phyloP scores from a whole-genome alignment of 2,888 invertebrate genomes.

The Drosophila vallismaia region DNA sequence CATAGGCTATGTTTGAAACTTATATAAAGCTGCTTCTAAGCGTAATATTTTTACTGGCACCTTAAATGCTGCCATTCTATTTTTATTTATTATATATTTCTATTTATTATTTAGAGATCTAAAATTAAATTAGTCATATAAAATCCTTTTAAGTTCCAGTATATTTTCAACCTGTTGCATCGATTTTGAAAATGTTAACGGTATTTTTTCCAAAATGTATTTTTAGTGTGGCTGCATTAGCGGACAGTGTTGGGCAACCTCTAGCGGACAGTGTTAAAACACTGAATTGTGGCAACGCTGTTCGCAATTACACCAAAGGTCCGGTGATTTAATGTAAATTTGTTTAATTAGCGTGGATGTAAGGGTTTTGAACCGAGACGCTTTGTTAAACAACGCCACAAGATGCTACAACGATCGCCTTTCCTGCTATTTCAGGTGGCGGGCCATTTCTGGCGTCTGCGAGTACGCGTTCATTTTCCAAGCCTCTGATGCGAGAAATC shows the following conservation, averaged over 20 bases:
- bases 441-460: slow-evolving; percentile 20
- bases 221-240: not conserved
- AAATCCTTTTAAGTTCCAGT: not conserved
- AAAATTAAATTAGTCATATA: too few relatives aligned
- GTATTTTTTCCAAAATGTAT: not conserved
- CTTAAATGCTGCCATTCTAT: too few relatives aligned
- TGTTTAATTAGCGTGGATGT: slow-evolving; percentile 35
- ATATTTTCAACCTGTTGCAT: not conserved
- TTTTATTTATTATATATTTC: too few relatives aligned
- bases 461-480: slow-evolving; percentile 3
- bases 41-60: too few relatives aligned
- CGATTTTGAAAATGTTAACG: not conserved
- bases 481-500: slow-evolving; percentile 28
- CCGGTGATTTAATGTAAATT: slow-evolving; percentile 48
- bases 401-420: slow-evolving; percentile 22
- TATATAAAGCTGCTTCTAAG: too few relatives aligned
- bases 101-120: not conserved
- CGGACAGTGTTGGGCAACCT: too few relatives aligned
- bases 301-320: slow-evolving; percentile 11
- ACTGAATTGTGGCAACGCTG: too few relatives aligned
- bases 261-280: too few relatives aligned
- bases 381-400: slow-evolving; percentile 1
- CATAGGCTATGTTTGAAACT: too few relatives aligned
- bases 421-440: slow-evolving; percentile 28
- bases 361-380: slow-evolving; percentile 3